These are phyloP conservation scores for Falco punctatus DNA, from an alignment of 2,113 vertebrate genomes.

Conservation along the genomic window DNA sequence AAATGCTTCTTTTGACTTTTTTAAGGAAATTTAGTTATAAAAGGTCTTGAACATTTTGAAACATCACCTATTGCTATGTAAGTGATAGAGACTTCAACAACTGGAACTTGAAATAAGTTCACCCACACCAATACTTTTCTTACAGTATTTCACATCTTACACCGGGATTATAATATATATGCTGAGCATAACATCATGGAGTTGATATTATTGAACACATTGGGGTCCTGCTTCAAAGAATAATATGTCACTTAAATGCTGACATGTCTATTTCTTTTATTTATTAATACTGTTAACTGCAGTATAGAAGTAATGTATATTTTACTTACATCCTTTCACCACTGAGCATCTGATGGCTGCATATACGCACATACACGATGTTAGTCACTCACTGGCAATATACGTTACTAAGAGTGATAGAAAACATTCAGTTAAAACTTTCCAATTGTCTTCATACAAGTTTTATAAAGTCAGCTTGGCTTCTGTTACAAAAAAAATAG, in stretches of 20 bases:
- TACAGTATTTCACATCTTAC: neutral
- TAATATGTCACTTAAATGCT: neutral
- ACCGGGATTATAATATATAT: neutral
- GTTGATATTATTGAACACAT: neutral
- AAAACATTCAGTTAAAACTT: neutral
- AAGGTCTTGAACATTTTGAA: neutral
- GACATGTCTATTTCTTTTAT: neutral
- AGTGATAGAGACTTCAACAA: neutral
- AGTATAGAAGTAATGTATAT: neutral
- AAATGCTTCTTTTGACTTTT: neutral
- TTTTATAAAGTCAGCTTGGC: neutral
- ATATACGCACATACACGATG: neutral
- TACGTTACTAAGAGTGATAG: neutral
- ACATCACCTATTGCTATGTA: neutral
- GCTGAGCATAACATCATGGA: neutral
- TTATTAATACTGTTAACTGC: neutral
- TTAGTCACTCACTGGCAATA: neutral
- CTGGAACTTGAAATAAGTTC: neutral
- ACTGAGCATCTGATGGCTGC: neutral
- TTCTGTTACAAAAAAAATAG: neutral
- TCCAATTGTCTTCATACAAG: neutral
- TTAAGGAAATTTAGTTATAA: neutral
- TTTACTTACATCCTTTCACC: neutral
- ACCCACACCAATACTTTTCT: neutral
- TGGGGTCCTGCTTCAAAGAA: neutral